These are phyloP conservation scores for Plutomurus gul DNA, from an alignment of 1,140 invertebrate species.

Conservation along the genomic window DNA sequence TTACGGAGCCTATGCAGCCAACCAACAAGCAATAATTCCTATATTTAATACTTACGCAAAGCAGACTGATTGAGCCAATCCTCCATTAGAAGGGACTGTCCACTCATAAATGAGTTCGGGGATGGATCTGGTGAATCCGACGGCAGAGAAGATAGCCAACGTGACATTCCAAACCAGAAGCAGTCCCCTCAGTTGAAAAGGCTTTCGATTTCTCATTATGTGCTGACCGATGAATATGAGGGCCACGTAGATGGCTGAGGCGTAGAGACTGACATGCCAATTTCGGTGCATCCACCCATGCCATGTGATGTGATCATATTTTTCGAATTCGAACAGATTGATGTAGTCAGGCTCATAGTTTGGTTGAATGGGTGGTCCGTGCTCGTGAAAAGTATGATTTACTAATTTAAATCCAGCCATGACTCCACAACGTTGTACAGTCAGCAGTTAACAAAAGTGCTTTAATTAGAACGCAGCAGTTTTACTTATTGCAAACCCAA, in stretches of 20 bases:
- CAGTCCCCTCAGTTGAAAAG: conserved; percentile 82
- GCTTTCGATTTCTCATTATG: conserved; percentile 86
- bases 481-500: too few species aligned
- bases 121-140: conserved; percentile 82
- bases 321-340: conserved; percentile 45
- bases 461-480: too few species aligned
- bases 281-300: conserved; percentile 93
- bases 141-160: conserved; percentile 92
- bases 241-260: conserved; percentile 88
- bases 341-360: conserved; percentile 35
- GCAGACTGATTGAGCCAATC: conserved; percentile 46
- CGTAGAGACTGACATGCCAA: conserved; percentile 92
- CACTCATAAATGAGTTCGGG: conserved; percentile 86
- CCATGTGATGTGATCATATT: conserved; percentile 45
- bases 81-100: conserved; percentile 56
- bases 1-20: conserved; percentile 23
- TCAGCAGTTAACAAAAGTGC: too few species aligned
- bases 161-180: conserved; percentile 90
- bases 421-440: too few species aligned
- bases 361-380: conserved; percentile 38
- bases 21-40: conserved; percentile 34
- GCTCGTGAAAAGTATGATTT: not conserved
- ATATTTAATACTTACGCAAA: conserved; percentile 34
- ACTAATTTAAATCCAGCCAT: conserved; percentile 3
- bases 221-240: conserved; percentile 90